Evolutionary conservation across 1,140 invertebrate species (phyloP), one percentile per base, ranked within the genome.

Genomic region (Cotesia chilonis): DNA sequence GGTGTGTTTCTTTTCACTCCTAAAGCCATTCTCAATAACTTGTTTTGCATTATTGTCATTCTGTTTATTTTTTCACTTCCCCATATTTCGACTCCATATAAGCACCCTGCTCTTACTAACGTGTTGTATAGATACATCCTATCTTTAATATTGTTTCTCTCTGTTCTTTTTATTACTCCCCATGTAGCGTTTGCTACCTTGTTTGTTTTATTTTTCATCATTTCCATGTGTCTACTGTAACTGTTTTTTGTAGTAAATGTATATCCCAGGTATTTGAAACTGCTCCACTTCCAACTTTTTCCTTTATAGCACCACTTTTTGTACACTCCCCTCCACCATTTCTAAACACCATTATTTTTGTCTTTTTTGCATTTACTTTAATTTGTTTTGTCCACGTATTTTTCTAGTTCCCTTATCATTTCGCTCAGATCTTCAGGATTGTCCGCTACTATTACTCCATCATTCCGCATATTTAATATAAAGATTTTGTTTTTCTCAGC

Each of bases 41-140:
- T 28, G 14, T 57, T 38, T n/a, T 72, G 71, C 4, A 75, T 57
- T 54, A 6, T 68, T 54, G 65, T 60, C 7, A 61, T 35, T 10
- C 12, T 35, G 4, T 64, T 52, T 54, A 36, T 69, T 59, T 61
- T 66, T 57, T 28, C 52, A 63, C 67, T 72, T 6, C 66, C 72
- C 69, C 69, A 74, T 14, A 74, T 65, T 41, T 72, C 63, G 0
- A 57, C 63, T 37, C 71, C 64, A 14, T 76, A 72, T 2, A 73
- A 9, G 2, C 37, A 28, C 4, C 64, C 59, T 38, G 68, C 12
- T 9, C 57, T 73, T 9, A 70, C 64, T 47, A 68, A 70, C 1
- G 54, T 51, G n/a, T 71, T 68, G 35, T 63, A 38, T 10, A 75
- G 12, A 37, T 74, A 70, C 5, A 72, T 10, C 36, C 68, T 70